phyloP scores from a whole-genome alignment of 2,797 vertebrate genomes.

The Lateolabrax maculatus region DNA sequence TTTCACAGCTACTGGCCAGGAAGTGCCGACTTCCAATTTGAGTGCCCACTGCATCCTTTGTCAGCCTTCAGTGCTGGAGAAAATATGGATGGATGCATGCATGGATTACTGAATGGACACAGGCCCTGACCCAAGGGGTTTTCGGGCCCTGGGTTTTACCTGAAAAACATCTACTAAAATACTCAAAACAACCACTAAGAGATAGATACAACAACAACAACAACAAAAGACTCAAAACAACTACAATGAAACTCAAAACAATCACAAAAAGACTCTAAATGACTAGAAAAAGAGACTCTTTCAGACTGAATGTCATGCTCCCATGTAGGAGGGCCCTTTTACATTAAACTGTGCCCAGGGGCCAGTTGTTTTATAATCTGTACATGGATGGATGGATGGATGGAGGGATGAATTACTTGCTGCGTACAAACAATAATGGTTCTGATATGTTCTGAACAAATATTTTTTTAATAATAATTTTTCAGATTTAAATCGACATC shows the following conservation, averaged over 20 bases:
- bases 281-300: neutral
- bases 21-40: slow-evolving; percentile 30
- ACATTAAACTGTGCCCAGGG: neutral
- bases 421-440: neutral
- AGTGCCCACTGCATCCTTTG: slow-evolving; percentile 45
- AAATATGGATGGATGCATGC: neutral
- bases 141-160: neutral
- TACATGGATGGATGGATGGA: slow-evolving; percentile 10
- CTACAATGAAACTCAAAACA: neutral
- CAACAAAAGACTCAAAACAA: neutral
- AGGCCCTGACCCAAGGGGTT: neutral
- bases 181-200: neutral
- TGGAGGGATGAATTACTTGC: neutral
- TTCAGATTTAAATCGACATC: neutral
- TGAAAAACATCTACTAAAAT: slow-evolving; percentile 1
- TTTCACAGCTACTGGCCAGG: slow-evolving; percentile 40
- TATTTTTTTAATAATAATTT: neutral
- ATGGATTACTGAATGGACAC: neutral
- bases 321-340: neutral
- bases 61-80: slow-evolving; percentile 18
- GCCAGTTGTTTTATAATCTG: neutral
- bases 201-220: neutral
- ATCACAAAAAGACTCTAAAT: neutral
- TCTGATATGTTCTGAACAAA: neutral
- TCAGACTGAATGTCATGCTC: neutral